These are phyloP conservation scores for Diogma glabrata DNA, from an alignment of 2,888 invertebrate species.

Conservation along the genomic window DNA sequence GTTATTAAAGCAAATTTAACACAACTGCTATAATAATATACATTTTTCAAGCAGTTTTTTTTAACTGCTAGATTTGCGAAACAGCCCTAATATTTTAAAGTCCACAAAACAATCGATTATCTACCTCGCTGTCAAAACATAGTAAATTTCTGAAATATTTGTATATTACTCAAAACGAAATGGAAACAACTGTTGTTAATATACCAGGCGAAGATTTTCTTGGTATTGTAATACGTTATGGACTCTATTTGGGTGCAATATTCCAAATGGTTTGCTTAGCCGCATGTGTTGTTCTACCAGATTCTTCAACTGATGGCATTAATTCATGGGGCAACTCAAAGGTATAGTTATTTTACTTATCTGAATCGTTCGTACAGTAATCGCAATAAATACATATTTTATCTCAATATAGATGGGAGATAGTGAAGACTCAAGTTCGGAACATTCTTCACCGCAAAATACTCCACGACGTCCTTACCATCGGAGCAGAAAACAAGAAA, in stretches of 20 bases:
- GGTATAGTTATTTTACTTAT: no score
- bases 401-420: conserved; percentile 24
- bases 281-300: conserved; percentile 64
- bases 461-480: conserved; percentile 45
- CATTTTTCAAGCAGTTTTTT: no score
- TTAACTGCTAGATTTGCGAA: no score
- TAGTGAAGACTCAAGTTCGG: conserved; percentile 40
- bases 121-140: no score
- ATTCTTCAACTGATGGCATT: neutral
- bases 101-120: no score
- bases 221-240: conserved; percentile 62
- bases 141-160: no score
- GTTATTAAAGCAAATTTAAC: no score
- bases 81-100: no score
- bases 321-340: conserved; percentile 6
- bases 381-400: neutral
- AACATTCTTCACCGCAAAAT: conserved; percentile 45
- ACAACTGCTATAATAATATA: no score
- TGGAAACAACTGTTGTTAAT: conserved; percentile 9
- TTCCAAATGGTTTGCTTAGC: conserved; percentile 76
- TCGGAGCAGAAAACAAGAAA: conserved; percentile 43
- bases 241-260: conserved; percentile 74
- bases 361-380: neutral
- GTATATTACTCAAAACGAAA: conserved; percentile 4
- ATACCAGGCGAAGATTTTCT: conserved; percentile 48